Evolutionary conservation across 2,888 invertebrate species (phyloP), one percentile per base, ranked within the genome.

Genomic region (Emmelina monodactyla): DNA sequence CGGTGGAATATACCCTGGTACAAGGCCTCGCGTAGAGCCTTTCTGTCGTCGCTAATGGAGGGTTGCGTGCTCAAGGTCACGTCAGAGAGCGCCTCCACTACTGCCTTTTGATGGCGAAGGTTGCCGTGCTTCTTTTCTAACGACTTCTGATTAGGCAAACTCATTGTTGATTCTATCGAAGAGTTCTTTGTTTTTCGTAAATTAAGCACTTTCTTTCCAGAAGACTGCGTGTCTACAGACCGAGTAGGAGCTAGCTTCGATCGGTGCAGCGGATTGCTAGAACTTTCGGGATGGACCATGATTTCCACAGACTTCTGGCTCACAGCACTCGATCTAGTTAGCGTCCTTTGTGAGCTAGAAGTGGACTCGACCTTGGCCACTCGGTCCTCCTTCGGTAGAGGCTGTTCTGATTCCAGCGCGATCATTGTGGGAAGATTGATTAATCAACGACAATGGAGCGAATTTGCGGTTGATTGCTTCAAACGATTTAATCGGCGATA

Each of bases 1-100:
- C 88, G 84, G 75, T 88, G 88, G 63, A 89, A 88, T 58, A 89
- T 89, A 65, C 88, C 88, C 69, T 88, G 87, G 62, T 89, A 89
- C 49, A 89, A 72, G 41, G 88, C 88, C 60, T 88, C 88, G 44
- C 89, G 76, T 43, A 87, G 59, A 32, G 88, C 87, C 64, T 89
- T 89, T 47, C 89, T 69, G 60, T 86, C 85, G 51, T 85, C 85
- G 4, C 70, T 59, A 41, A 75, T 78, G 14, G 76, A 68, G 32
- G 72, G 67, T 52, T 72, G 81, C 29, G 78, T 70, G 43, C 66
- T 70, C 42, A 81, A 50, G 31, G 85, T 83, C 42, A 81, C 62
- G 48, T 85, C 85, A 31, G 85, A 84, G 45, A 84, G 84, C 28
- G 85, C 82, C 41, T 80, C 81, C 37, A 85, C 68, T n/a, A n/a